A percentile compares a stretch with the other conserved stretches of the same genome.
Conservation (phyloP, 1,140 invertebrate species). For the Drosophila neocordata region DNA sequence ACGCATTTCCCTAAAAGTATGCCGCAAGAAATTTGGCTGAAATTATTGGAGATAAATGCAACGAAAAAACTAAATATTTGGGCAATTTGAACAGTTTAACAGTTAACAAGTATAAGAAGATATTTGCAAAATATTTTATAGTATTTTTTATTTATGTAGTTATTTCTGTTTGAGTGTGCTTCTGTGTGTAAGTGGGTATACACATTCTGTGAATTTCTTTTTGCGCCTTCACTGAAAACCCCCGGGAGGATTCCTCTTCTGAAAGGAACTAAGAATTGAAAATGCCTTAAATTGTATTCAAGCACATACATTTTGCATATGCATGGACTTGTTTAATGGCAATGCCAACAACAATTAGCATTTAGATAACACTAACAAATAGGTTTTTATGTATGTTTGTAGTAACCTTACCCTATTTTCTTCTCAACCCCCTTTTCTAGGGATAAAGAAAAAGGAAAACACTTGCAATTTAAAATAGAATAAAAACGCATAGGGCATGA, state of each 20-base stretch:
- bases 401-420: not conserved
- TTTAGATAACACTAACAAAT: constrained; percentile 58
- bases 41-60: no score
- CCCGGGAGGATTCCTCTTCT: constrained; percentile 20
- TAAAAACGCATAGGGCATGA: constrained; percentile 48
- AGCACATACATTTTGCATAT: not conserved
- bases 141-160: no score
- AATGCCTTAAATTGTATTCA: constrained; percentile 15
- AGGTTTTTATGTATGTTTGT: constrained; percentile 9
- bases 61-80: no score
- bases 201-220: constrained; percentile 41
- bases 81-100: no score
- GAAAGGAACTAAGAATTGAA: not conserved
- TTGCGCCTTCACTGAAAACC: constrained; percentile 25
- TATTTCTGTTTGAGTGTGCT: no score
- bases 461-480: constrained; percentile 37
- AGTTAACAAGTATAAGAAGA: not conserved
- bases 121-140: not conserved
- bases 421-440: not conserved
- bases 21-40: no score
- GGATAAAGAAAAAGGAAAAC: not conserved
- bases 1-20: no score
- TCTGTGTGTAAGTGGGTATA: not conserved
- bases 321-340: constrained; percentile 38
- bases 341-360: constrained; percentile 66